Percentiles rank a stretch among this genome's conserved stretches.
Conservation (phyloP, 2,888 invertebrate species). For the Mechanitis mazaeus region DNA sequence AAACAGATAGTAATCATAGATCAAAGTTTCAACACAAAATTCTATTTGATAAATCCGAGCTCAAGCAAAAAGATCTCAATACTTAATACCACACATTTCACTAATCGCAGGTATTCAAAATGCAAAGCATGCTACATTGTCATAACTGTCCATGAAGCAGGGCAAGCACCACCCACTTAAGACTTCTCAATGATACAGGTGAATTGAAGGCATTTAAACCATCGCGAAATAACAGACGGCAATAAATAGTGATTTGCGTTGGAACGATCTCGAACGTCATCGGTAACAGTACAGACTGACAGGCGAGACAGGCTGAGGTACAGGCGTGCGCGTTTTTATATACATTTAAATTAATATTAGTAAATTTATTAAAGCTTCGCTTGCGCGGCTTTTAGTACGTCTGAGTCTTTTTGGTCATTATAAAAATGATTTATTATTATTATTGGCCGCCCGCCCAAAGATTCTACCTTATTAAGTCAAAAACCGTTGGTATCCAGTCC, state of each 20-base stretch:
- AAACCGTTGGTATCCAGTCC: too few relatives aligned
- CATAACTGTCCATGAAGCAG: conserved; percentile 21
- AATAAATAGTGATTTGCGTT: conserved; percentile 65
- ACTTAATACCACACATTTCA: conserved; percentile 13
- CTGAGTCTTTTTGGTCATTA: too few relatives aligned
- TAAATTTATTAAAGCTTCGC: too few relatives aligned
- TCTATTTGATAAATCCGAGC: too few relatives aligned
- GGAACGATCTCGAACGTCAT: conserved; percentile 36
- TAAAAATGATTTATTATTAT: too few relatives aligned
- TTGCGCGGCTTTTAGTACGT: too few relatives aligned
- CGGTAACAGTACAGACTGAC: conserved; percentile 40
- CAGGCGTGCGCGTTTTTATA: conserved; percentile 37
- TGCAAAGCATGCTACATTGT: conserved; percentile 11
- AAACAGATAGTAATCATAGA: too few relatives aligned
- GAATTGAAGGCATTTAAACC: conserved; percentile 29
- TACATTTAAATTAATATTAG: too few relatives aligned
- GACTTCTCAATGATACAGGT: conserved; percentile 30
- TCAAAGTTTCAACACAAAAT: too few relatives aligned
- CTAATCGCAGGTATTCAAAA: background rate
- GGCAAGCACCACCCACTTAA: conserved; percentile 19
- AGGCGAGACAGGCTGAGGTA: conserved; percentile 52
- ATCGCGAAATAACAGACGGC: conserved; percentile 43
- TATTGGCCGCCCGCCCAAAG: too few relatives aligned
- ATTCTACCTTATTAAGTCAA: too few relatives aligned
- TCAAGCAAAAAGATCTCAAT: conserved; percentile 4